phyloP scores from a whole-genome alignment of 2,113 vertebrate species.

The Diphyllodes magnificus region DNA sequence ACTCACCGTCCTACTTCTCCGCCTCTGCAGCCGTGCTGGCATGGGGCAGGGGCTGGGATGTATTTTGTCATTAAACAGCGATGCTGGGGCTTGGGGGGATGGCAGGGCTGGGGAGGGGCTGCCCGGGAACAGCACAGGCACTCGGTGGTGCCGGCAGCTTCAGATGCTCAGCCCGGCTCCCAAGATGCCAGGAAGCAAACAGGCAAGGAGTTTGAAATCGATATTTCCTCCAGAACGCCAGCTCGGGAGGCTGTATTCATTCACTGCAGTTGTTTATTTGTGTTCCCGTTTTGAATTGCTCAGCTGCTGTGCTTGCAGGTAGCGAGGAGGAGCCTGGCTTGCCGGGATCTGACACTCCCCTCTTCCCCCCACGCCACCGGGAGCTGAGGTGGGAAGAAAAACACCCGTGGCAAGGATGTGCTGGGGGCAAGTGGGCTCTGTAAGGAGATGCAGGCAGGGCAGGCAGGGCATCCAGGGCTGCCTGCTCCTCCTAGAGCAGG shows the following conservation, averaged over 20 bases:
- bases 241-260: neutral
- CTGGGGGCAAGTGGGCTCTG: neutral
- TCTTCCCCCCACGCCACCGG: neutral
- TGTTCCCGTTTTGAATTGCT: neutral
- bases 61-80: neutral
- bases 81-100: neutral
- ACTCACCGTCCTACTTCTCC: neutral
- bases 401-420: neutral
- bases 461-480: neutral
- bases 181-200: accelerated
- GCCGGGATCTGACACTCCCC: neutral
- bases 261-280: neutral
- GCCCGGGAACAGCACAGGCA: accelerated
- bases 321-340: neutral
- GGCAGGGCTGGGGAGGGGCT: neutral
- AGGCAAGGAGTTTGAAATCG: neutral
- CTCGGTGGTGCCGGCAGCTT: neutral
- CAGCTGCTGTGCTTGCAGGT: neutral
- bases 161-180: accelerated
- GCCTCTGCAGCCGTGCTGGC: neutral
- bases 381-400: neutral
- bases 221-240: accelerated
- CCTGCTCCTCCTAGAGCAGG: neutral
- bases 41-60: neutral
- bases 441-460: neutral